Evolutionary conservation across 92 coral and sea anemone genomes (phyloP).

Genomic region (Porites cylindrica): DNA sequence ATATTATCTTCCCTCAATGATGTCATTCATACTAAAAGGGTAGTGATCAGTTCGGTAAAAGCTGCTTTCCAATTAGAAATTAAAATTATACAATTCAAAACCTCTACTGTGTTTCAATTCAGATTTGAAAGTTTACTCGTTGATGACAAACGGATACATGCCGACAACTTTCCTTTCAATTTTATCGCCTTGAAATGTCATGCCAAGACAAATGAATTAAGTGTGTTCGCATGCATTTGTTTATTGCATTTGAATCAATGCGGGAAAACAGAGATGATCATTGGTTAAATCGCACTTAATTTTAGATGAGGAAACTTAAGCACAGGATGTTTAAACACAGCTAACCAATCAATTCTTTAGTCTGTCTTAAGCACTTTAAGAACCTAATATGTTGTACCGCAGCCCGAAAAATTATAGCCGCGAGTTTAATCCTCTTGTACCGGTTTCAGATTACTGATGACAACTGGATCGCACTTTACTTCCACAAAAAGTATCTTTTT

Average conservation of each 20-base stretch:
- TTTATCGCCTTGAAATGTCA: background rate
- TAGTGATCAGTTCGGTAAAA: background rate
- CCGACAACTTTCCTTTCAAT: background rate
- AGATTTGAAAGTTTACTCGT: too few relatives aligned
- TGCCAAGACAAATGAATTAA: background rate
- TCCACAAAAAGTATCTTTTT: too few relatives aligned
- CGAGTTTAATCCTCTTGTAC: too few relatives aligned
- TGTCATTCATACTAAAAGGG: background rate
- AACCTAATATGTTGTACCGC: background rate
- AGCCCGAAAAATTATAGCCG: too few relatives aligned
- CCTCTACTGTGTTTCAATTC: background rate
- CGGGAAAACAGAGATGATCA: background rate
- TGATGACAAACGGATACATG: background rate
- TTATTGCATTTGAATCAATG: background rate
- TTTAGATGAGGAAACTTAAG: background rate
- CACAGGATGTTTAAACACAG: background rate
- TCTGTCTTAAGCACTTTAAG: background rate
- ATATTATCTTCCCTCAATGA: background rate
- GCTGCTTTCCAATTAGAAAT: background rate
- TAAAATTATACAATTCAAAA: background rate
- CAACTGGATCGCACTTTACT: too few relatives aligned
- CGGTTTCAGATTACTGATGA: too few relatives aligned
- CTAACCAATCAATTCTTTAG: background rate
- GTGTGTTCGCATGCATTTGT: background rate
- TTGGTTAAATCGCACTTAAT: background rate